These are phyloP conservation scores for Tipula vernalis DNA, from an alignment of 2,888 invertebrate species.

Conservation along the genomic window DNA sequence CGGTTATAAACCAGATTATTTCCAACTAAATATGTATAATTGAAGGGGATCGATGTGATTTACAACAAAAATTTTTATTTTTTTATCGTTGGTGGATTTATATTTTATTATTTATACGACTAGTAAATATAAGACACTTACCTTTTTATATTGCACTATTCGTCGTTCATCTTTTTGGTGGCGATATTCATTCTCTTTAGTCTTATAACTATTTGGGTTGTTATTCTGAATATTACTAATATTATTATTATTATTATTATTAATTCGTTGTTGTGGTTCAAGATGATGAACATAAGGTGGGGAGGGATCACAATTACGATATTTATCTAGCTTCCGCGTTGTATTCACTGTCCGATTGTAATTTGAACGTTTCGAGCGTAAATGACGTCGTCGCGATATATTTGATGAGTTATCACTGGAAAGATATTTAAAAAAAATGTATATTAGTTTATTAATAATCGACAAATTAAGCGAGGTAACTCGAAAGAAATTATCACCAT, in stretches of 20 bases:
- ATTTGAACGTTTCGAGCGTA: constrained; percentile 76
- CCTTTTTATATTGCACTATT: neutral
- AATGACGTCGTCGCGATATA: constrained; percentile 66
- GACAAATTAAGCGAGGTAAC: no score
- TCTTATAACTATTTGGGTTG: constrained; percentile 17
- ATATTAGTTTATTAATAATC: no score
- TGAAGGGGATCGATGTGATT: neutral
- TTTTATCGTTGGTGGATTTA: neutral
- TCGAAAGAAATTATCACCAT: no score
- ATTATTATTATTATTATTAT: neutral
- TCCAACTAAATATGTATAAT: neutral
- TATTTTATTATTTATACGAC: neutral
- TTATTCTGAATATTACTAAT: neutral
- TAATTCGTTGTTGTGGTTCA: neutral
- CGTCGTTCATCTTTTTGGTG: neutral
- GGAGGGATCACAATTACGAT: constrained; percentile 31
- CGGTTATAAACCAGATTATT: neutral
- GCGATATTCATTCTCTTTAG: neutral
- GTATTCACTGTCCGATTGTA: constrained; percentile 56
- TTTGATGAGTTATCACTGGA: constrained; percentile 28
- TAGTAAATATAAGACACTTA: neutral
- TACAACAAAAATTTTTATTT: neutral
- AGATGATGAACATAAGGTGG: neutral
- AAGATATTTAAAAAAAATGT: constrained; percentile 15
- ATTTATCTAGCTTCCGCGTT: constrained; percentile 57